Conservation (phyloP, 2,113 vertebrate genomes). For the Otus sunia region DNA sequence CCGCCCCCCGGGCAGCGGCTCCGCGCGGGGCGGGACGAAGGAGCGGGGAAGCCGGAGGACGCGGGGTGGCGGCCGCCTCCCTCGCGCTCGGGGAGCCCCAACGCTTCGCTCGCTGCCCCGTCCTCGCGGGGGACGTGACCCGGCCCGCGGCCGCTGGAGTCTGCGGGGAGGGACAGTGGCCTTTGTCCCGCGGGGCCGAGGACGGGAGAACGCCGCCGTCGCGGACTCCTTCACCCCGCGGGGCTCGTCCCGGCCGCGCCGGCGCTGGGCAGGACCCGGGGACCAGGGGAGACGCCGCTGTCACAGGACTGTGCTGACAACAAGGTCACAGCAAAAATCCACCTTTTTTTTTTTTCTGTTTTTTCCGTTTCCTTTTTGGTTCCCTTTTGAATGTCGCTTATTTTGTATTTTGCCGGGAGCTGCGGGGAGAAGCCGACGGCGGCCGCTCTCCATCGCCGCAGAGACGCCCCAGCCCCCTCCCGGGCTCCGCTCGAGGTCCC, state of each 20-base stretch:
- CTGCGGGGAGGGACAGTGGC: not conserved
- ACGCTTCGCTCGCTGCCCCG: not conserved
- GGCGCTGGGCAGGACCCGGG: not conserved
- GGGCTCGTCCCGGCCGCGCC: not conserved
- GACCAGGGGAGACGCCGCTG: not conserved
- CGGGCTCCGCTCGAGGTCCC: not conserved
- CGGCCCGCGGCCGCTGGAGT: fast-evolving
- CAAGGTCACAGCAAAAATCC: not conserved
- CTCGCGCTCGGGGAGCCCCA: not conserved
- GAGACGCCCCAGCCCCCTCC: not conserved
- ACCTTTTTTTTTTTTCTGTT: not conserved
- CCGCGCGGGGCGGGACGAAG: fast-evolving
- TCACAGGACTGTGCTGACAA: not conserved
- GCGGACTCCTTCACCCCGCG: too few species aligned
- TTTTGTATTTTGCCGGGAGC: not conserved
- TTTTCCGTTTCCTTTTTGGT: not conserved
- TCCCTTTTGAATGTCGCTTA: not conserved
- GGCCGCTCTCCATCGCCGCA: fast-evolving
- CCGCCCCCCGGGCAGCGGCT: not conserved
- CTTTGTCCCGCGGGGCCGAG: not conserved
- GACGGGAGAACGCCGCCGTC: not conserved
- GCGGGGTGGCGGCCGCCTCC: too few species aligned
- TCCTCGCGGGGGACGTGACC: not conserved
- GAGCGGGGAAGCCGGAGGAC: not conserved
- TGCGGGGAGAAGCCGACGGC: not conserved